These are phyloP conservation scores for Merodon equestris DNA, from an alignment of 2,888 invertebrate genomes.

Conservation along the genomic window DNA sequence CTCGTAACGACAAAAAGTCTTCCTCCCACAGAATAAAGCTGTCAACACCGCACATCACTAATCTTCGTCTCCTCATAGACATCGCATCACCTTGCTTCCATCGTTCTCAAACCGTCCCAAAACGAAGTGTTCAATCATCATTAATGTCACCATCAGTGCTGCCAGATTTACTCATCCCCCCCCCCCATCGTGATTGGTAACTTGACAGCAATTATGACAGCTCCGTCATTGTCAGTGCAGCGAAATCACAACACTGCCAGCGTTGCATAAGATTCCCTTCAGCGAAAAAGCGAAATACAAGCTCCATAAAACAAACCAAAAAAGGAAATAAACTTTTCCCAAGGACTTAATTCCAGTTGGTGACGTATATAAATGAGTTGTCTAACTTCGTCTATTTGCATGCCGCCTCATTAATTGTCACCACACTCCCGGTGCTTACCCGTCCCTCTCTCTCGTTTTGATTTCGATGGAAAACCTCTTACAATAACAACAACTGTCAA, in stretches of 20 bases:
- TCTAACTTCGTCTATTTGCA: constrained; percentile 59
- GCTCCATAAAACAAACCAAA: constrained; percentile 1
- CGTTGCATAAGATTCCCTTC: too few species aligned
- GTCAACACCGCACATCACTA: too few species aligned
- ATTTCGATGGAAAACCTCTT: too few species aligned
- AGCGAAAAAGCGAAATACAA: constrained; percentile 17
- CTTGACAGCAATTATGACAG: constrained; percentile 50
- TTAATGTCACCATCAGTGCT: constrained; percentile 52
- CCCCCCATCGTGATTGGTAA: neutral
- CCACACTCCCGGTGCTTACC: constrained; percentile 42
- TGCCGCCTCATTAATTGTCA: constrained; percentile 64
- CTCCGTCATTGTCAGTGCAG: constrained; percentile 2
- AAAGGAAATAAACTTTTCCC: constrained; percentile 3
- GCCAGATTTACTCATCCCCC: constrained; percentile 33
- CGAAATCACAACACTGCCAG: too few species aligned
- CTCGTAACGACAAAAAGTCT: too few species aligned
- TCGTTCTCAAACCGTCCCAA: neutral
- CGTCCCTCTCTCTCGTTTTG: neutral
- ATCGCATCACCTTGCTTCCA: neutral
- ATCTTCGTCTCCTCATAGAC: too few species aligned
- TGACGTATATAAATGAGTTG: constrained; percentile 63
- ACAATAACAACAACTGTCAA: constrained; percentile 39
- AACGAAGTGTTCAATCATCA: constrained; percentile 52
- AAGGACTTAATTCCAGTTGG: constrained; percentile 36
- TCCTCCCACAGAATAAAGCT: too few species aligned